A percentile compares a stretch with the other conserved stretches of the same genome.
phyloP scores from a whole-genome alignment of 2,888 invertebrate species.

The Ochropleura leucogaster region DNA sequence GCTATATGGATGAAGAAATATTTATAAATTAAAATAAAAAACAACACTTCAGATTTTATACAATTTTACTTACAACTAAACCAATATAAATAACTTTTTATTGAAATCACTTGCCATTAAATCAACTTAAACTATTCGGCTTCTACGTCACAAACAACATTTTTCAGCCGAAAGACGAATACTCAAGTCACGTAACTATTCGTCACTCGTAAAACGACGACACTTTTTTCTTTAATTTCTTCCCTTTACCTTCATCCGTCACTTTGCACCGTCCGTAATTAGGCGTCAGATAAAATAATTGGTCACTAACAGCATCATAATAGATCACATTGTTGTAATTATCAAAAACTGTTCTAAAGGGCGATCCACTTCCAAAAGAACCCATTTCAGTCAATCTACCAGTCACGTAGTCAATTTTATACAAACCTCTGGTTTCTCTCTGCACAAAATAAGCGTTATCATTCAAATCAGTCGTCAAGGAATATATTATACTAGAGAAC shows the following conservation, averaged over 20 bases:
- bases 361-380: constrained; percentile 74
- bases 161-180: constrained; percentile 30
- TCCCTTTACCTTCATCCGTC: constrained; percentile 66
- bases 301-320: constrained; percentile 74
- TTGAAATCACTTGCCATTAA: neutral
- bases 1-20: neutral
- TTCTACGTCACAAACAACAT: constrained; percentile 10
- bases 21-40: neutral
- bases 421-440: constrained; percentile 75
- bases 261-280: constrained; percentile 77
- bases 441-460: constrained; percentile 79
- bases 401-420: constrained; percentile 75
- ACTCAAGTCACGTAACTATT: constrained; percentile 18
- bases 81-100: constrained; percentile 33
- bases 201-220: constrained; percentile 39
- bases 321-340: constrained; percentile 80
- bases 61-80: constrained; percentile 2
- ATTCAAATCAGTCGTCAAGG: constrained; percentile 76
- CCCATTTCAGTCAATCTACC: constrained; percentile 74
- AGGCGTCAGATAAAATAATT: constrained; percentile 78
- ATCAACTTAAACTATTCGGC: constrained; percentile 11
- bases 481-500: constrained; percentile 76
- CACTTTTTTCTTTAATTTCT: constrained; percentile 59
- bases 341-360: constrained; percentile 78
- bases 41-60: neutral